Conservation (phyloP, 2,888 invertebrate species). For the Drosophila eohydei region DNA sequence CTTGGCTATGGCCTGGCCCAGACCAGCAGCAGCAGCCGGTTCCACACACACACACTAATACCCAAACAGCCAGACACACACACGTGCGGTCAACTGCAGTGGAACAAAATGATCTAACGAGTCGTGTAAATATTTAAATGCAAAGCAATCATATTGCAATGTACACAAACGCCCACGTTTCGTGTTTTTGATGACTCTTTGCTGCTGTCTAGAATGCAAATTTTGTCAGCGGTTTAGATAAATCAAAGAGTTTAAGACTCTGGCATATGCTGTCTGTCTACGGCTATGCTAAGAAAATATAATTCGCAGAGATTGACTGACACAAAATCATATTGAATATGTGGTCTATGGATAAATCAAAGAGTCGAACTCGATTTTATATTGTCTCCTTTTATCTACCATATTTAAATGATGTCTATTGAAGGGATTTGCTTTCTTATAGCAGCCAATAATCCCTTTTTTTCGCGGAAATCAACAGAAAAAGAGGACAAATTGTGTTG, state of each 20-base stretch:
- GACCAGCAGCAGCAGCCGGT: constrained; percentile 36
- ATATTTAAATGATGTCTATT: not conserved
- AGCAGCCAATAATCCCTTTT: not conserved
- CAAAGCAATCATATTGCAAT: constrained; percentile 40
- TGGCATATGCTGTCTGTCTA: not conserved
- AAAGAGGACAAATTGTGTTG: constrained; percentile 13
- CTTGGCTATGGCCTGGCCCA: constrained; percentile 53
- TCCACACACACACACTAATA: constrained; percentile 26
- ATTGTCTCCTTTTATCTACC: too few relatives aligned
- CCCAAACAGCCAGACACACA: constrained; percentile 10
- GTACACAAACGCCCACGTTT: constrained; percentile 42
- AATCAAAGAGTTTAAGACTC: constrained; percentile 2
- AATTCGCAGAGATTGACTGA: not conserved
- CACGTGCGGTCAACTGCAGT: constrained; percentile 43
- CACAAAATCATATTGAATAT: constrained; percentile 13
- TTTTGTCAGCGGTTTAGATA: constrained; percentile 10
- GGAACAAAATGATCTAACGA: constrained; percentile 33
- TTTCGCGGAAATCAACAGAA: constrained; percentile 25
- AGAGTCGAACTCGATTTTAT: not conserved
- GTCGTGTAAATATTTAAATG: constrained; percentile 26
- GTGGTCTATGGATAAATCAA: not conserved
- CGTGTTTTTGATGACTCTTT: not conserved
- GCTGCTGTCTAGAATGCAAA: constrained; percentile 30
- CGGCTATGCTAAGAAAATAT: constrained; percentile 2
- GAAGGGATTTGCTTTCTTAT: not conserved